Evolutionary conservation across 2,888 invertebrate genomes (phyloP), one percentile per base, ranked within the genome.

Genomic region (Thecocarcelia acutangulata): DNA sequence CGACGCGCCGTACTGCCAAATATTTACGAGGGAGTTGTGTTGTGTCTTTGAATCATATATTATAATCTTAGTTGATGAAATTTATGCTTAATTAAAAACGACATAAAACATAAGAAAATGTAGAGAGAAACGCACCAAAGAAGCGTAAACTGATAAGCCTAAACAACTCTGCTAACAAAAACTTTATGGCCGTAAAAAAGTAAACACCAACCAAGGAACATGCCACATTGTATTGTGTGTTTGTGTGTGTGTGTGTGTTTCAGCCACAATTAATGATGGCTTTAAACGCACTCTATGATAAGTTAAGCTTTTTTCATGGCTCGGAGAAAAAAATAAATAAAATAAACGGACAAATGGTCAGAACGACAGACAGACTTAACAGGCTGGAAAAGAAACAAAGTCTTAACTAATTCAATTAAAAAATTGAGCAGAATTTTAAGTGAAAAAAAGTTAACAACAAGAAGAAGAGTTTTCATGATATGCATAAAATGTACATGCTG

Each of bases 51-150:
- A 54, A 66, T 56, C 75, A 61, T 68, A 80, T 66, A 64, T 59
- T 76, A 75, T 74, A 72, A 89, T 88, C 88, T 88, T 85, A 85
- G 85, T 86, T 87, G 88, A 88, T 87, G 88, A 88, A 88, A 88
- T 88, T 88, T 89, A 89, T 88, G 88, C 89, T 87, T 88, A 88
- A 88, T 88, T 88, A 88, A 88, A 88, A 88, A 86, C 86, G 89
- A 88, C 88, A 88, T 85, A 86, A 85, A 80, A 76, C 79, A 75
- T 44, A 75, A 59, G 66, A 82, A 78, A 82, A 78, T 74, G 74
- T 78, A 44, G 12, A 68, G 9, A 64, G 64, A 73, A 82, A 82
- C 82, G 78, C 82, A 82, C 70, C 78, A 74, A 70, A 76, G 61
- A 72, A 77, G 76, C 72, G 70, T 76, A 54, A 75, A 80, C 70